Base-by-base conservation (phyloP, 1,140 invertebrate genomes). In the Neodiprion fabricii region DNA sequence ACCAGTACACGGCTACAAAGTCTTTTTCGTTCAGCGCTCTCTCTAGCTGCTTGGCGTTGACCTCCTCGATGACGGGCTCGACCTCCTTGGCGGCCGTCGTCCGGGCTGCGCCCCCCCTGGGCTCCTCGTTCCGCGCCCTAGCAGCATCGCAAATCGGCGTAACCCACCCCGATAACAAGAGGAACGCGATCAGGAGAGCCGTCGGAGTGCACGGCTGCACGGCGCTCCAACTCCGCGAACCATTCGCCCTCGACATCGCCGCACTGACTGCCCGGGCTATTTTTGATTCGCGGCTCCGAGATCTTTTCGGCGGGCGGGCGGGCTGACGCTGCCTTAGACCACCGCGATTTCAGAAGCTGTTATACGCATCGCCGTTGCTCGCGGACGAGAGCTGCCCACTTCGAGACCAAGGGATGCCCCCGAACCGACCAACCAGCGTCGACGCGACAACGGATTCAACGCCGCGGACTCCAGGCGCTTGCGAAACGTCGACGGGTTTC, bases 1-100 rank as follows among this genome's bases (percentile, higher is more conserved):
- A 97, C 95, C 96, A 97, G 90, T 95, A 97, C 83, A 97, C 96
- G 83, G 96, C 96, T 84, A 97, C 95, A 91, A 95, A 97, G 89
- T 97, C 96, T 91, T 96, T 96, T 80, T 96, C 94, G 85, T 94
- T 92, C 82, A 97, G 91, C 75, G 97, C 90, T 83, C 94, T 92
- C 85, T 97, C 95, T 86, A 97, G 92, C 89, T 96, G 95, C 88
- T 97, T 96, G 83, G 95, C 93, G 87, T 94, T 95, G 87, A 97
- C 95, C 89, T 97, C 96, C 90, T 97, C 95, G 89, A 97, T 97
- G 81, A 96, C 93, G 84, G 95, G 92, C 81, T 95, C 94, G 79
- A 89, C 87, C 67, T 91, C 87, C 75, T 87, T 86, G 70, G 86
- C 82, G 81, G 87, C 78, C 84, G 81, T 81, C 53, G 85, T 80